Percentiles rank a stretch among this genome's conserved stretches.
Evolutionary conservation across 2,888 invertebrate species (phyloP).

Genomic region (Oxyteleia sp.): DNA sequence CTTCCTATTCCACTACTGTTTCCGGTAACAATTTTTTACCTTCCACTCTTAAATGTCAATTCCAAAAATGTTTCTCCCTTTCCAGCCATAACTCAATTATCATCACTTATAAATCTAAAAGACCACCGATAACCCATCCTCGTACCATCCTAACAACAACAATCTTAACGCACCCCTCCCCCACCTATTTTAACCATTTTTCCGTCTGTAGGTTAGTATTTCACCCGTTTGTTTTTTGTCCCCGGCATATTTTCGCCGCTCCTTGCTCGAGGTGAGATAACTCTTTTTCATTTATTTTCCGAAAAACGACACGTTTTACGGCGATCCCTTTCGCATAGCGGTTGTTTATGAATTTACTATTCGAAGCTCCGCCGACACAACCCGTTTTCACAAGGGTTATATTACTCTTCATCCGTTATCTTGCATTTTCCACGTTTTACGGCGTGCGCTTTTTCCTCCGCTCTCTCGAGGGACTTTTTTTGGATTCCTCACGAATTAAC

Average conservation of each 20-base stretch:
- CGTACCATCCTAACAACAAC: not conserved
- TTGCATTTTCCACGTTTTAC: slow-evolving; percentile 77
- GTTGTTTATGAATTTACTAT: slow-evolving; percentile 86
- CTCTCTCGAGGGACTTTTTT: slow-evolving; percentile 66
- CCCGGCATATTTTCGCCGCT: slow-evolving; percentile 29
- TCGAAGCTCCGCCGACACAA: slow-evolving; percentile 74
- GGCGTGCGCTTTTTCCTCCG: slow-evolving; percentile 62
- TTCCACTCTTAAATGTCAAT: not conserved
- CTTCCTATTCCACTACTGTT: not conserved
- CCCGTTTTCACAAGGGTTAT: slow-evolving; percentile 79
- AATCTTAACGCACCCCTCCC: slow-evolving; percentile 14
- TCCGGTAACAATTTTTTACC: slow-evolving; percentile 6
- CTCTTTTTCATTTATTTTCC: slow-evolving; percentile 58
- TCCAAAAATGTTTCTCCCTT: not conserved
- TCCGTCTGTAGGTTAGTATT: slow-evolving; percentile 42
- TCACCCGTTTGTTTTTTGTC: slow-evolving; percentile 29
- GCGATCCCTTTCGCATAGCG: slow-evolving; percentile 76
- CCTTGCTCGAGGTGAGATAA: slow-evolving; percentile 30
- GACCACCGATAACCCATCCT: not conserved
- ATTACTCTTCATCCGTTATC: slow-evolving; percentile 77
- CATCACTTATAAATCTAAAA: not conserved
- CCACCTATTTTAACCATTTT: slow-evolving; percentile 24
- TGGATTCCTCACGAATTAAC: slow-evolving; percentile 80
- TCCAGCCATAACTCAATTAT: not conserved
- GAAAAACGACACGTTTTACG: slow-evolving; percentile 70